Base-by-base conservation (phyloP, 2,888 invertebrate species). In the Agrochola litura region DNA sequence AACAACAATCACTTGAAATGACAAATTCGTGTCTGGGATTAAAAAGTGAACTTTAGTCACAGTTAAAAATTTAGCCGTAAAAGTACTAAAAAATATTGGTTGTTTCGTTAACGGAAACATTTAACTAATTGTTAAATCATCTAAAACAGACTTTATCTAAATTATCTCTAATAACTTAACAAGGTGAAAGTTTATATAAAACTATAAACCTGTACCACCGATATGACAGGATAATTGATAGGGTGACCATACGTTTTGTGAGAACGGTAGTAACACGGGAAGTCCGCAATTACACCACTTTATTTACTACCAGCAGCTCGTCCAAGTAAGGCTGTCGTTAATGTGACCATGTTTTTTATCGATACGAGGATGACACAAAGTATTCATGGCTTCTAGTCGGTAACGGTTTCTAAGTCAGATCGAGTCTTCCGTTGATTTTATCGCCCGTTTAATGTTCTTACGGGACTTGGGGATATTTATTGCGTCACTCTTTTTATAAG, bases 191-290 rank as follows among this genome's bases (percentile, higher is more conserved):
- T 71, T 84, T 73, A 9, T 49, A 65, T 30, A 58, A 52, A 65
- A 69, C 76, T 87, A 66, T 77, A 86, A 86, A 79, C 61, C 37
- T 65, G 46, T 83, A 83, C 83, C 76, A 79, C 73, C 73, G 86
- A 88, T 86, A 88, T 79, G 85, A 88, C 88, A 89, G 85, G 84
- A 88, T 92, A 90, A 92, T 91, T 90, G 82, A 74, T 86, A 86
- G 89, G 89, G 88, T 87, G 87, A 83, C 88, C 87, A 89, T 83
- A 86, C 80, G 74, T 85, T 76, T 76, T 82, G 77, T 89, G 89
- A 87, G 89, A 89, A 89, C 87, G 83, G 90, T 92, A 91, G 91
- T 91, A 88, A 86, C 86, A 89, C 90, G 91, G 93, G 93, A 93
- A 93, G 90, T 89, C 77, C 82, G 87, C 91, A 90, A 92, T 93